Base-by-base conservation (phyloP, 2,113 vertebrate genomes). In the Hyla sarda region DNA sequence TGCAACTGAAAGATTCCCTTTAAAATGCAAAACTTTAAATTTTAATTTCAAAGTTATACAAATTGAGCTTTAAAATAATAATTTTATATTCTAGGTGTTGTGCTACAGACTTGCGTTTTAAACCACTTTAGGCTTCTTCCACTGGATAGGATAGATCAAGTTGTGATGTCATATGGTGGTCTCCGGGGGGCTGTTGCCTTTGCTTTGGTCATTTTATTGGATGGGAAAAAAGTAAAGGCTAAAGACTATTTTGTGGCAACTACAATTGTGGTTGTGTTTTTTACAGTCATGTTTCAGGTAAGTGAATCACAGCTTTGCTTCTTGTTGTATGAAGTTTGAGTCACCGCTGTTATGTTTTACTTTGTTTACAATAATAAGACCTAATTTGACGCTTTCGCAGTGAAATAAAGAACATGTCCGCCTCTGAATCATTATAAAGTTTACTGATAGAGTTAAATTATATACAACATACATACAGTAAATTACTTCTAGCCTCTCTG, bases 221-320 rank as follows among this genome's bases (percentile, higher is more conserved):
- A 99, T 3, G 88, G 87, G 41, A 76, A 92, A 12, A 93, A 95
- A 2, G 96, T 99, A 90, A 96, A 96, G 89, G 98, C 97, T 89
- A 99, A 99, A 88, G 97, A 98, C 89, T 99, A 98, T 91, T 99
- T 99, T 87, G 98, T 99, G 19, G 97, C 97, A 28, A 98, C 98
- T 0, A 98, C 98, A 28, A 99, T 99, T 0, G 95, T 98, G 80
- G 98, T 99, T 25, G 94, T 99, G 83, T 99, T 99, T 94, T 99
- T 99, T 95, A 99, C 98, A 0, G 97, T 99, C 90, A 99, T 99
- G 87, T 96, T 99, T 90, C 97, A 99, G 98, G 98, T 99, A 92
- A 90, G 92, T 89, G 37, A 28, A 82, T 10, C 19, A 19, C 16
- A 28, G 13, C 21, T 62, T 3, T 62, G 23, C n/a, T 30, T 21